Evolutionary conservation across 2,888 invertebrate species (phyloP), one percentile per base, ranked within the genome.

Genomic region (Atherix ibis): DNA sequence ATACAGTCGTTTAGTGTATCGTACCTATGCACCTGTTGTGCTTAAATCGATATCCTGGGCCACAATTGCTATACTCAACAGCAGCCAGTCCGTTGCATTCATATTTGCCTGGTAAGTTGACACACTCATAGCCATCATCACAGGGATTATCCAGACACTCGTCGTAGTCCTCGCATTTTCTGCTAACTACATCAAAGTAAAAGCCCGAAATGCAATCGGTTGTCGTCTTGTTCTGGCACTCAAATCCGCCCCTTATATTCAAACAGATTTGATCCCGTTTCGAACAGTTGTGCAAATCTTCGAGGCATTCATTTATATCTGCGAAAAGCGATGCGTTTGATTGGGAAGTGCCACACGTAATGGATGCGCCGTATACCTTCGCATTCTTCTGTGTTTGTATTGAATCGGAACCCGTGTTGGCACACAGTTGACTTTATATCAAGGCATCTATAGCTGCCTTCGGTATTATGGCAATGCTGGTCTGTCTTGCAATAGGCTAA

Each of bases 271-370:
- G 73, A 1, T 71, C 72, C 12, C 69, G 63, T 4, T 66, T 65
- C 48, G 72, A 69, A 50, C 81, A 82, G 48, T 72, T 72, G 47
- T 79, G 71, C 25, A 65, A 50, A 1, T 66, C 68, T 42, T 70
- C 69, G 0, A 66, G 59, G 43, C 82, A 83, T 47, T 83, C 82
- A 47, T 83, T 76, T 37, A 81, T 74, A 51, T 83, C 82, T 79
- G 45, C 4, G 46, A 48, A 32, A 26, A 33, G n/a, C n/a, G n/a
- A n/a, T n/a, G n/a, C n/a, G n/a, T n/a, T n/a, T n/a, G n/a, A n/a
- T n/a, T n/a, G n/a, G n/a, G n/a, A n/a, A n/a, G n/a, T n/a, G n/a
- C n/a, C n/a, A n/a, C n/a, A n/a, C n/a, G n/a, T n/a, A n/a, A n/a
- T n/a, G n/a, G n/a, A n/a, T n/a, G n/a, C n/a, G n/a, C n/a, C n/a